Evolutionary conservation across 2,888 invertebrate genomes (phyloP).

Genomic region (Hirtodrosophila trivittata): DNA sequence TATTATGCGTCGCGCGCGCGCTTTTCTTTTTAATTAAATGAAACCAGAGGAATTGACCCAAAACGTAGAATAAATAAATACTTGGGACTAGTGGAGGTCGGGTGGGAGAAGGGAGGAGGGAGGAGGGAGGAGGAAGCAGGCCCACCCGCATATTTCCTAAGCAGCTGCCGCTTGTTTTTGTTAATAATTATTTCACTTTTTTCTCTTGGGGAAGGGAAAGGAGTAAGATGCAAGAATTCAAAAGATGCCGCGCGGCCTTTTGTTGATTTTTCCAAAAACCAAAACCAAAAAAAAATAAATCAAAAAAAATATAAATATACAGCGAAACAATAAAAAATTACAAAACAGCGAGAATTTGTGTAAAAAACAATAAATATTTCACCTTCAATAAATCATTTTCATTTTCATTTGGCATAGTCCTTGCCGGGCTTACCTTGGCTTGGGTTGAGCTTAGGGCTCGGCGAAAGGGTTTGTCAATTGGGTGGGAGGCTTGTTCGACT

Average conservation of each 20-base stretch:
- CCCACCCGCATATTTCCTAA: slow-evolving; percentile 39
- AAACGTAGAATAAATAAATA: slow-evolving; percentile 79
- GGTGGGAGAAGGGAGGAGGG: neutral
- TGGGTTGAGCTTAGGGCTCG: slow-evolving; percentile 4
- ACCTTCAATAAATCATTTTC: slow-evolving; percentile 82
- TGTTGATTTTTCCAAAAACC: slow-evolving; percentile 51
- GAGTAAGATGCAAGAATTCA: slow-evolving; percentile 62
- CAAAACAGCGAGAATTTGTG: slow-evolving; percentile 52
- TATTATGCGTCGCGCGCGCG: slow-evolving; percentile 65
- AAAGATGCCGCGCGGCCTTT: slow-evolving; percentile 70
- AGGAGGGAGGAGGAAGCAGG: neutral
- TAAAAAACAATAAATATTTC: slow-evolving; percentile 82
- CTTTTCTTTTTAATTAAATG: slow-evolving; percentile 82
- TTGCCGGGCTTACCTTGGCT: neutral
- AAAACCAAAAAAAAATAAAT: slow-evolving; percentile 27
- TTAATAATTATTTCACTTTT: slow-evolving; percentile 76
- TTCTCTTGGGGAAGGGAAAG: slow-evolving; percentile 16
- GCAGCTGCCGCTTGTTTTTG: slow-evolving; percentile 63
- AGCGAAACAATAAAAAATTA: slow-evolving; percentile 32
- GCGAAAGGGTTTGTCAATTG: slow-evolving; percentile 39
- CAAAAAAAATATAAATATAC: slow-evolving; percentile 21
- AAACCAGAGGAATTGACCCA: slow-evolving; percentile 83
- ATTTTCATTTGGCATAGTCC: slow-evolving; percentile 37
- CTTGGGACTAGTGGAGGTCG: slow-evolving; percentile 11
- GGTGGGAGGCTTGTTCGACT: neutral